Conservation (phyloP, 2,113 vertebrate species). For the Calcarius ornatus region DNA sequence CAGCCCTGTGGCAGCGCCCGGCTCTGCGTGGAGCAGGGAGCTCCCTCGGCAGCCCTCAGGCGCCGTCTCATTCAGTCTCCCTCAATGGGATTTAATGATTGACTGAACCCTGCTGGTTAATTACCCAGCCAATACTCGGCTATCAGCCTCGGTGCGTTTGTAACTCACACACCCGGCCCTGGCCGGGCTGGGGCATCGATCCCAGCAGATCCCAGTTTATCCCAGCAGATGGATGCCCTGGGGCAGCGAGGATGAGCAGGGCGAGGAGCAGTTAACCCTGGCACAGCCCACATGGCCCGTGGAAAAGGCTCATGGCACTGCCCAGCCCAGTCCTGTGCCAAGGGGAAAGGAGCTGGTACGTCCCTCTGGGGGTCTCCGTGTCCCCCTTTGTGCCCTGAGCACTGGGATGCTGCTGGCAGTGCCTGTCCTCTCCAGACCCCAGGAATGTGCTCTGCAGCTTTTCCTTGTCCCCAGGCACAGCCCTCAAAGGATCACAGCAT, state of each 20-base stretch:
- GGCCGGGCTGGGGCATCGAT: background rate
- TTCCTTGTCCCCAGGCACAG: background rate
- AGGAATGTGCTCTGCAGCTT: background rate
- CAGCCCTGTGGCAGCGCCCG: accelerated
- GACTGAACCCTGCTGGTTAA: conserved; percentile 25
- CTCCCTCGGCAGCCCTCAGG: background rate
- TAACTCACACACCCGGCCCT: background rate
- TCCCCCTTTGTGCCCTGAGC: background rate
- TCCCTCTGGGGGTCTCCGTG: accelerated
- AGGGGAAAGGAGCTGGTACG: background rate
- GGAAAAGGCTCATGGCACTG: accelerated
- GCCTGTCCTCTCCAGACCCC: background rate
- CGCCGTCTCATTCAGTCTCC: background rate
- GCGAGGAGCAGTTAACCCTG: background rate
- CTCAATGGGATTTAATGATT: conserved; percentile 36
- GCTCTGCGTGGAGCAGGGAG: background rate
- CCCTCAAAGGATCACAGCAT: background rate
- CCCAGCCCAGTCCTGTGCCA: background rate
- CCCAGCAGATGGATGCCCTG: accelerated
- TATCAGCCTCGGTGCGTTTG: background rate
- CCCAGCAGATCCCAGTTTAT: background rate
- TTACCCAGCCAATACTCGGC: conserved; percentile 28
- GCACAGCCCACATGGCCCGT: background rate
- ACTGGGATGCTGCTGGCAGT: background rate
- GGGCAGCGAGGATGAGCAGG: background rate